phyloP scores from a whole-genome alignment of 2,797 vertebrate species.

The Notamacropus eugenii region DNA sequence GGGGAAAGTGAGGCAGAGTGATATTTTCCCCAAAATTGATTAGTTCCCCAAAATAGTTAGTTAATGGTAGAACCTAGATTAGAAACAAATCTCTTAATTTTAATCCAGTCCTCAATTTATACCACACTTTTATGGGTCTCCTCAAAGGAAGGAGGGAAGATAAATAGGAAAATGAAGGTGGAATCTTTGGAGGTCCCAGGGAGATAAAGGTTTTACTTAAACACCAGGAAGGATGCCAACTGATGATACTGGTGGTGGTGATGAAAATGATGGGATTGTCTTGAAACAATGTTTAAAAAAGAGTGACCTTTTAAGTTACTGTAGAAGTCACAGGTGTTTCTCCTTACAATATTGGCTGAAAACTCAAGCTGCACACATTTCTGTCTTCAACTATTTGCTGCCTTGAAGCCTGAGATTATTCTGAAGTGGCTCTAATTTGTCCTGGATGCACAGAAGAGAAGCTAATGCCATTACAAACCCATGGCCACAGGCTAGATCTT shows the following conservation, averaged over 20 bases:
- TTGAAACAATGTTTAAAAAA: slow-evolving; percentile 2
- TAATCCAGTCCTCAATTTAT: neutral
- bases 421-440: slow-evolving; percentile 52
- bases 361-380: slow-evolving; percentile 30
- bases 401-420: slow-evolving; percentile 38
- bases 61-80: neutral
- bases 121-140: neutral
- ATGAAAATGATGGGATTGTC: neutral
- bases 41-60: too few relatives aligned
- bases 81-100: neutral
- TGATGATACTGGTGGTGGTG: neutral
- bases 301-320: neutral
- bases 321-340: neutral
- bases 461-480: neutral
- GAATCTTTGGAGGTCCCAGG: neutral
- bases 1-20: neutral
- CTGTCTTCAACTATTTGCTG: slow-evolving; percentile 56
- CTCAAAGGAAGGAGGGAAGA: slow-evolving; percentile 22
- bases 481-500: slow-evolving; percentile 38
- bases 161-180: neutral
- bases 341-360: slow-evolving; percentile 26
- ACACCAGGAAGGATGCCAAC: neutral
- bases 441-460: slow-evolving; percentile 44
- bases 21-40: neutral
- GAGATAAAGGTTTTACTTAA: neutral